Conservation (phyloP, 1,140 invertebrate species). For the Caenorhabditis brenneri region DNA sequence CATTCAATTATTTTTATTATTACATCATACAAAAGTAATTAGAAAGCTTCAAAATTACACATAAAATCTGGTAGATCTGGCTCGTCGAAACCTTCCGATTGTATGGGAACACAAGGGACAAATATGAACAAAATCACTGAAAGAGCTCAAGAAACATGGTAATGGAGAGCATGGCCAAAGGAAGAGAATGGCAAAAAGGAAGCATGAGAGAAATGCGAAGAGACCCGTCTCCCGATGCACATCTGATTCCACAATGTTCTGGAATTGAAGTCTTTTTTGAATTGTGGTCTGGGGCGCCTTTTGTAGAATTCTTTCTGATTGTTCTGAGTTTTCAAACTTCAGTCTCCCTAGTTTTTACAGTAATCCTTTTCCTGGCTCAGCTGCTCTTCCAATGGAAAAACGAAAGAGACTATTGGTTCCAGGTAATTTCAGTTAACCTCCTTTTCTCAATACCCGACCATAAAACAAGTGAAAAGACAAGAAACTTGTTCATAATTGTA, state of each 20-base stretch:
- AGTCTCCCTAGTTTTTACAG: too few relatives aligned
- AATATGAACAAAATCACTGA: constrained; percentile 62
- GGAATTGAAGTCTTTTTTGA: constrained; percentile 12
- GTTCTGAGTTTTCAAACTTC: too few relatives aligned
- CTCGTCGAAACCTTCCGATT: constrained; percentile 59
- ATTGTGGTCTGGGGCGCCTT: neutral
- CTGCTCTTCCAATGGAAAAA: too few relatives aligned
- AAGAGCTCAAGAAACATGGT: constrained; percentile 59
- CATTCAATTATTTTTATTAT: neutral
- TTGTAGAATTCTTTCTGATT: too few relatives aligned
- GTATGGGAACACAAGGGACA: constrained; percentile 61
- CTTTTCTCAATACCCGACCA: neutral
- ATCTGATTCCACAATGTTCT: constrained; percentile 62
- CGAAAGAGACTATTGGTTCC: neutral
- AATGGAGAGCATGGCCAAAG: constrained; percentile 65
- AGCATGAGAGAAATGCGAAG: constrained; percentile 60
- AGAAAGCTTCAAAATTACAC: constrained; percentile 44
- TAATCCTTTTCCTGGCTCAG: too few relatives aligned
- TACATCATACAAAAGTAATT: neutral
- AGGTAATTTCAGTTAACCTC: too few relatives aligned
- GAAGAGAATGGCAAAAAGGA: constrained; percentile 60
- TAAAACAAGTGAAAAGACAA: neutral
- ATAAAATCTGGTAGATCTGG: constrained; percentile 52
- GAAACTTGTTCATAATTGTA: neutral
- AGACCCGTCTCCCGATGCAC: constrained; percentile 56